Evolutionary conservation across 2,113 vertebrate species (phyloP), one percentile per base, ranked within the genome.

Genomic region (Aepyceros melampus): DNA sequence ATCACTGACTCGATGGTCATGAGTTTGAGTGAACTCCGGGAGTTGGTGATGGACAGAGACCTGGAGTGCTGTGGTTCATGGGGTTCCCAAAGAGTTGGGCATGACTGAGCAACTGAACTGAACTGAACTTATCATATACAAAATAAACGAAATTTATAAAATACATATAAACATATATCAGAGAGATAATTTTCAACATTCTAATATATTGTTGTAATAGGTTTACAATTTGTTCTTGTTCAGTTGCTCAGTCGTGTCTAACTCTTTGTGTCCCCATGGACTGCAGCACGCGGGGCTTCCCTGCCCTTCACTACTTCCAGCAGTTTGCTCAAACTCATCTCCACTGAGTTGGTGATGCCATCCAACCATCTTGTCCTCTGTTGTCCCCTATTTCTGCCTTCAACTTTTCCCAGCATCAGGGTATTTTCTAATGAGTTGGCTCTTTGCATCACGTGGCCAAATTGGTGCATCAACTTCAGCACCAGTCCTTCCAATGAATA

Each of bases 21-120:
- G 23, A 11, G 4, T 58, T 0, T 58, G 10, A 2, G 55, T 58
- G 56, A 58, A 58, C 4, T 58, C 56, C 0, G 0, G 53, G 6
- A 8, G 7, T 21, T 55, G 53, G 19, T 21, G 53, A 55, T 55
- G 53, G 0, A 55, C 53, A 55, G 53, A 55, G 19, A 19, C 53
- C 53, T 55, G 53, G 2, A 2, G 1, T 55, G 19, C 19, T 55
- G 53, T 0, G 7, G 2, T 21, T 55, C 53, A 55, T 55, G 53
- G 19, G 19, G 19, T 21, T 21, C 53, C 19, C 19, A 55, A 55
- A 21, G 53, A 55, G 53, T 55, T 0, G 2, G 53, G 19, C 19
- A 1, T 55, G 19, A 55, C 19, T 55, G 53, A 55, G 53, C 7
- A 6, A 23, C 19, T 55, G 53, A 55, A 21, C 19, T 55, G 19